Evolutionary conservation across 2,113 vertebrate species (phyloP), one percentile per base, ranked within the genome.

Genomic region (Notothenia rossii): DNA sequence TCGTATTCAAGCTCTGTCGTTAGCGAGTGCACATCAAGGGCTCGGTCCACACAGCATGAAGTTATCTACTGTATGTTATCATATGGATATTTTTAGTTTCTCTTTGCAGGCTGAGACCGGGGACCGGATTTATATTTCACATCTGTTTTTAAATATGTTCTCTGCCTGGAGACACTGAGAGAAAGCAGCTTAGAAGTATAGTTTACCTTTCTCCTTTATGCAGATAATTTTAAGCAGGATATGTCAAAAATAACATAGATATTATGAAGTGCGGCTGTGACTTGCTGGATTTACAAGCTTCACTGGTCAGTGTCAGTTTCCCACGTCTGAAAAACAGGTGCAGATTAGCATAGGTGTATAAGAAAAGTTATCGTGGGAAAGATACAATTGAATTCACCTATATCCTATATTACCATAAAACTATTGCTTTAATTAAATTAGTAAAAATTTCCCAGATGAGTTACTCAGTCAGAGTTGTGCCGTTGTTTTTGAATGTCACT

Each of bases 11-110:
- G 33, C 3, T 11, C 1, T 0, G 46, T 84, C 77, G 63, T 82
- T 86, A 81, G 71, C 4, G 4, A 70, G 55, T 10, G 56, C 29
- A 64, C 77, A 64, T 80, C 5, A 56, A 63, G 51, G 20, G 55
- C 55, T 81, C 8, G 2, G 69, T 71, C 68, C 18, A 55, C 18
- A 43, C 50, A 4, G 46, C 0, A 1, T 33, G 11, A 62, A 55
- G 17, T 29, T 79, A 0, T n/a, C 22, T 49, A 22, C 22, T 22
- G 22, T 22, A 33, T 17, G 46, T 62, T 60, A 59, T 53, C 3
- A 63, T 67, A 66, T 64, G 36, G 59, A 55, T 87, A 74, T 82
- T 78, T 82, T 78, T 75, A 56, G 71, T 75, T 13, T 72, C 13
- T 22, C 58, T 43, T 25, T 54, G 25, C n/a, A 55, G 18, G 49